A percentile compares a stretch with the other conserved stretches of the same genome.
Evolutionary conservation across 2,888 invertebrate species (phyloP).

Genomic region (Hipparchia sbordonii): DNA sequence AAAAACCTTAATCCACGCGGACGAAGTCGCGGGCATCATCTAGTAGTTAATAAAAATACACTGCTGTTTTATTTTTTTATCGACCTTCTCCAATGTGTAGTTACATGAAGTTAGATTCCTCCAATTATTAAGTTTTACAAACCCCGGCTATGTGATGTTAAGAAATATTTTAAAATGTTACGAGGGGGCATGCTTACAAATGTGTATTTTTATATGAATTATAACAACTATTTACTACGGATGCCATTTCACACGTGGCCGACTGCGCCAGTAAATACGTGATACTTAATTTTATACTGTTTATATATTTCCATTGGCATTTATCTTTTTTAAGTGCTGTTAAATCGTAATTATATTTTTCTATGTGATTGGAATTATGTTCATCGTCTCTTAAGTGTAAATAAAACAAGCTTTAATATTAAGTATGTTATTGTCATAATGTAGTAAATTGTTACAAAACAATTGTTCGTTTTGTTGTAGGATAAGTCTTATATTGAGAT

Average conservation of each 20-base stretch:
- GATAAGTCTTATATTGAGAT: slow-evolving; percentile 49
- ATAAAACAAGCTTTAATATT: slow-evolving; percentile 73
- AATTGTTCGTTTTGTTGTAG: slow-evolving; percentile 67
- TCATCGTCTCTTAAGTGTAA: slow-evolving; percentile 49
- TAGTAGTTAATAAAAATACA: slow-evolving; percentile 44
- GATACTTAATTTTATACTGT: slow-evolving; percentile 55
- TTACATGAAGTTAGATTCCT: slow-evolving; percentile 18
- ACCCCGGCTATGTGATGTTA: slow-evolving; percentile 11
- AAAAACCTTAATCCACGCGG: too few relatives aligned
- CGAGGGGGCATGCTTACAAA: slow-evolving; percentile 42
- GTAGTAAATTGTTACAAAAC: slow-evolving; percentile 68
- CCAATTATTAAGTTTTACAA: slow-evolving; percentile 14
- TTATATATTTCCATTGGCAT: slow-evolving; percentile 60
- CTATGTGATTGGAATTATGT: slow-evolving; percentile 46
- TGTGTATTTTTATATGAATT: slow-evolving; percentile 53
- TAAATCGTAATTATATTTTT: slow-evolving; percentile 48
- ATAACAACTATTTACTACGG: slow-evolving; percentile 29
- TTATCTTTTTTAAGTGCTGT: slow-evolving; percentile 56
- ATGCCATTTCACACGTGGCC: slow-evolving; percentile 38
- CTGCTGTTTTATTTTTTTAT: slow-evolving; percentile 70
- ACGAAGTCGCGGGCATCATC: too few relatives aligned
- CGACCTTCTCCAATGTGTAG: slow-evolving; percentile 53
- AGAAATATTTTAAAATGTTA: slow-evolving; percentile 40
- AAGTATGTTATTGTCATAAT: slow-evolving; percentile 67
- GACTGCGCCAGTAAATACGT: slow-evolving; percentile 44